Evolutionary conservation across 2,888 invertebrate species (phyloP), one percentile per base, ranked within the genome.

Genomic region (Acutogordius australiensis): DNA sequence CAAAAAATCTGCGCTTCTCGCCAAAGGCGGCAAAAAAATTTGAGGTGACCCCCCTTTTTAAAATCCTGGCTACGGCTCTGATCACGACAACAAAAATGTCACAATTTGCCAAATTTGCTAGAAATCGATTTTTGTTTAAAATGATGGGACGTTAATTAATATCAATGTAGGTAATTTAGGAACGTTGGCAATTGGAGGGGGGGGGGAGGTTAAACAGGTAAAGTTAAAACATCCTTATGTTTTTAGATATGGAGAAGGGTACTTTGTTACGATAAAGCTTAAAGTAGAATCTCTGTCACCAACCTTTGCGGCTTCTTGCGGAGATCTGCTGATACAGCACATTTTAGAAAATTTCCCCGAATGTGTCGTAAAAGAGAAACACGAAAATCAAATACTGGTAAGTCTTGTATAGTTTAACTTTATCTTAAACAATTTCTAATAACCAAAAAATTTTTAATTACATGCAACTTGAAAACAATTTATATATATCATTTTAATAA

Each of bases 201-300:
- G n/a, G n/a, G n/a, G n/a, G n/a, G n/a, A n/a, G n/a, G n/a, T n/a
- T n/a, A n/a, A n/a, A n/a, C n/a, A n/a, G n/a, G n/a, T n/a, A n/a
- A n/a, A n/a, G n/a, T n/a, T n/a, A n/a, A n/a, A n/a, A n/a, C n/a
- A n/a, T n/a, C n/a, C n/a, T 23, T 21, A 51, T 21, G 4, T n/a
- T n/a, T 51, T n/a, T 51, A 51, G 51, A 51, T 51, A 51, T 51
- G 51, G 51, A 23, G 51, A 51, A 51, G 51, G 51, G 8, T 51
- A 51, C 23, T 51, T 51, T 51, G 51, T 51, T 4, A 51, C 51
- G 13, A 51, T 51, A 51, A 51, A 51, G 26, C 23, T 51, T 4
- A 51, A 23, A 21, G 8, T 51, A 23, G 51, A 51, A 51, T 13
- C 51, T 51, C 23, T 51, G 51, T 51, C 51, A 4, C 26, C 51